Conservation (phyloP, 2,888 invertebrate species). For the Clusia tigrina region DNA sequence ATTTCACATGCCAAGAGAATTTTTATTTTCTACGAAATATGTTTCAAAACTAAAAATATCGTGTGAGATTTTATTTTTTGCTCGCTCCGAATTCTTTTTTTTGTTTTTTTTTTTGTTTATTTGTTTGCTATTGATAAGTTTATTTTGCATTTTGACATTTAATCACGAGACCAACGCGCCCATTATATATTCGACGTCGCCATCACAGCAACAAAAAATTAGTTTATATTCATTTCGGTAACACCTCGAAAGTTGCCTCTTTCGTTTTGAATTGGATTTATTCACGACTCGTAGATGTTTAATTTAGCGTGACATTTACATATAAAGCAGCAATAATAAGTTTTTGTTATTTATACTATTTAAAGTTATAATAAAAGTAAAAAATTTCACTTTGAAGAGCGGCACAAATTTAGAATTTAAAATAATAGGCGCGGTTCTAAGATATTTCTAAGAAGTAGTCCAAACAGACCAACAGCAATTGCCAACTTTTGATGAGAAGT, state of each 20-base stretch:
- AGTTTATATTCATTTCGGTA: too few relatives aligned
- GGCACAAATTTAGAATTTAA: too few relatives aligned
- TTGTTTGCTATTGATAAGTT: not conserved
- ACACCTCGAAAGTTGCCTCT: too few relatives aligned
- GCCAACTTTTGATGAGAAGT: too few relatives aligned
- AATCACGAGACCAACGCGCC: not conserved
- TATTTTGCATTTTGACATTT: slow-evolving; percentile 4
- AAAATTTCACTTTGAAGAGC: too few relatives aligned
- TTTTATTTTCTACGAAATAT: not conserved
- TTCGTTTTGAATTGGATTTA: not conserved
- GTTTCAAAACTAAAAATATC: too few relatives aligned
- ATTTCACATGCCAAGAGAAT: not conserved
- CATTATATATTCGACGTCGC: not conserved
- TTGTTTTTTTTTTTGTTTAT: not conserved
- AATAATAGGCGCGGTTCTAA: too few relatives aligned
- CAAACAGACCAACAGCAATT: too few relatives aligned
- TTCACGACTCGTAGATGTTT: slow-evolving; percentile 19
- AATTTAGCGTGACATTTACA: slow-evolving; percentile 22
- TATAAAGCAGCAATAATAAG: slow-evolving; percentile 2
- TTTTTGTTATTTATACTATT: not conserved
- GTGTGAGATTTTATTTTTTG: not conserved
- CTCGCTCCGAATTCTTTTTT: not conserved
- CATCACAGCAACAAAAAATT: too few relatives aligned
- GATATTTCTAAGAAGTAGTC: too few relatives aligned
- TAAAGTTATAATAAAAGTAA: too few relatives aligned